phyloP scores from a whole-genome alignment of 1,140 invertebrate genomes.

The Lordiphosa mommai region DNA sequence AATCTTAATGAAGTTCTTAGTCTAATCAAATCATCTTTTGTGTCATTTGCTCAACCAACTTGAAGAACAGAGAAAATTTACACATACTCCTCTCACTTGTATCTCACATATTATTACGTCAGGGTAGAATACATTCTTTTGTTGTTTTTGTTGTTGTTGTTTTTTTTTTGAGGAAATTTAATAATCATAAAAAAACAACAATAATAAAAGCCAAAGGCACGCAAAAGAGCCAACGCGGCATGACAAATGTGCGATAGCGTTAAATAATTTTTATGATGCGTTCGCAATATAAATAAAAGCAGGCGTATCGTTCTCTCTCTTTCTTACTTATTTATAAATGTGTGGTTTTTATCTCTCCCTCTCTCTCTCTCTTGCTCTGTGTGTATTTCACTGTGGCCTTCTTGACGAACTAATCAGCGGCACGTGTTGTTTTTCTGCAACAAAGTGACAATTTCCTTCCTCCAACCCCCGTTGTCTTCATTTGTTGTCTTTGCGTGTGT shows the following conservation, averaged over 20 bases:
- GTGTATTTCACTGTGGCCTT: conserved; percentile 21
- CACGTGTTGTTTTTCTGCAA: conserved; percentile 71
- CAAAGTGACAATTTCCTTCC: conserved; percentile 63
- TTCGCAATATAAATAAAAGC: conserved; percentile 47
- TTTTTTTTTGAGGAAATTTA: conserved; percentile 61
- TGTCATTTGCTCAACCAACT: not conserved
- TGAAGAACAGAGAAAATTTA: no score
- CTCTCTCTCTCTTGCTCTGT: conserved; percentile 15
- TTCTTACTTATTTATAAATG: not conserved
- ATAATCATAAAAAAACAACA: conserved; percentile 65
- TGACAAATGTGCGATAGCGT: conserved; percentile 74
- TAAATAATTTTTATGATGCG: conserved; percentile 75
- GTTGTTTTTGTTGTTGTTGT: not conserved
- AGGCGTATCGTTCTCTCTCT: not conserved
- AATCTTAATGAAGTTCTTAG: conserved; percentile 28
- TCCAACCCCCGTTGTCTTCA: not conserved
- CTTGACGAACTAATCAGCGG: conserved; percentile 62
- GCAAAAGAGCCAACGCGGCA: conserved; percentile 62
- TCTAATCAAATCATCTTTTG: conserved; percentile 44
- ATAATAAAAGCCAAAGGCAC: conserved; percentile 22
- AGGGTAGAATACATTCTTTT: conserved; percentile 8
- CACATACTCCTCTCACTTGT: no score
- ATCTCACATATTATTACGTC: not conserved
- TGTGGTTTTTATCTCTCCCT: conserved; percentile 6
- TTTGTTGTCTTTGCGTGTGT: conserved; percentile 17